A percentile compares a stretch with the other conserved stretches of the same genome.
Conservation (phyloP, 2,113 vertebrate genomes). For the Amphiprion ocellaris region DNA sequence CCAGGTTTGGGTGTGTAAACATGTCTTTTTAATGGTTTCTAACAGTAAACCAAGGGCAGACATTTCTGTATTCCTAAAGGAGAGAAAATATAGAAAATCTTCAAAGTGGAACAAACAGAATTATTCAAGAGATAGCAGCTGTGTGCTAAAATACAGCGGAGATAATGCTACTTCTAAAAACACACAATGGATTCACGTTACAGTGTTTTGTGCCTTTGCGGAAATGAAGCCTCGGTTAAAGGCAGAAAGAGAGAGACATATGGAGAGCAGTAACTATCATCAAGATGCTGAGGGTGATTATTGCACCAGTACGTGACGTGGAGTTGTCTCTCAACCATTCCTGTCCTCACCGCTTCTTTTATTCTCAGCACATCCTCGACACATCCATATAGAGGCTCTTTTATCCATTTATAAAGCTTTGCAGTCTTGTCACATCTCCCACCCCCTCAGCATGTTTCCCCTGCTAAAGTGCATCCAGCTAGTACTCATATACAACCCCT, state of each 20-base stretch:
- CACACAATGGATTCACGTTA: slow-evolving; percentile 33
- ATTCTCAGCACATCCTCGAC: slow-evolving; percentile 62
- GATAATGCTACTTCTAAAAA: slow-evolving; percentile 47
- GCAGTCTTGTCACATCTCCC: slow-evolving; percentile 75
- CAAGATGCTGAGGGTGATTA: slow-evolving; percentile 45
- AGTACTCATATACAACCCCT: slow-evolving; percentile 29
- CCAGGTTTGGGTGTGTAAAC: slow-evolving; percentile 15
- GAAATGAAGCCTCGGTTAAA: slow-evolving; percentile 31
- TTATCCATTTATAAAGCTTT: slow-evolving; percentile 77
- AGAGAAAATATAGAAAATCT: slow-evolving; percentile 45
- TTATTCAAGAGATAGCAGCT: slow-evolving; percentile 64
- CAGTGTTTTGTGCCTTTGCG: slow-evolving; percentile 30
- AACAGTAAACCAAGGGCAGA: slow-evolving; percentile 49
- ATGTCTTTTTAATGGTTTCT: slow-evolving; percentile 33
- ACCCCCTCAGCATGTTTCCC: slow-evolving; percentile 58
- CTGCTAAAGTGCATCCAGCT: slow-evolving; percentile 47
- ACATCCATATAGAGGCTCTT: slow-evolving; percentile 68
- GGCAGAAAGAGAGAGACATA: slow-evolving; percentile 5
- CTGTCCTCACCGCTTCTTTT: slow-evolving; percentile 41
- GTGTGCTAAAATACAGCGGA: slow-evolving; percentile 33
- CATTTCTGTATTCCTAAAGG: slow-evolving; percentile 40
- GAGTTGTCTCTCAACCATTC: slow-evolving; percentile 48
- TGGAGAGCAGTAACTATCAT: slow-evolving; percentile 29
- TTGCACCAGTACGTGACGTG: slow-evolving; percentile 22
- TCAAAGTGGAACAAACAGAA: slow-evolving; percentile 74